Base-by-base conservation (phyloP, 2,888 invertebrate species). In the Temnothorax ravouxi region DNA sequence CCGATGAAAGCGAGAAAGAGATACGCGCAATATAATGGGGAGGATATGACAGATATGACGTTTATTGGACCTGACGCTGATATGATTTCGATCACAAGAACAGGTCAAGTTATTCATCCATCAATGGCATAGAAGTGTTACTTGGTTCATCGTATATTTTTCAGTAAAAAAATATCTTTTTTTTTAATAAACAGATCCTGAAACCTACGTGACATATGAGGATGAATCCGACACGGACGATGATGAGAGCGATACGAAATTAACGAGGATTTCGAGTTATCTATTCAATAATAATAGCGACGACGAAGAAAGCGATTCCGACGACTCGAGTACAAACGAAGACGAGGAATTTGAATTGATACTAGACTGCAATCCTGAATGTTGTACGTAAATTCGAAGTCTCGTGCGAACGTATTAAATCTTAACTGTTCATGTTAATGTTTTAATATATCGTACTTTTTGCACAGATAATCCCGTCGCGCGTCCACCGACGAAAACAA, bases 281-380 rank as follows among this genome's bases (percentile, higher is more conserved):
- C 95, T 98, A 84, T 97, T 98, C 94, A 97, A 97, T 94, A 97
- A 97, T 61, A 95, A 96, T 77, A 96, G 96, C 88, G 97, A 96
- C 61, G 95, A 95, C 0, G 95, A 95, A 83, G 95, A 94, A 18
- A 95, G 95, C 75, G 95, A 95, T 86, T 95, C 95, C 6, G 95
- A 95, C 61, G 95, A 94, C 29, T 95, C 95, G 0, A 95, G 95
- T 86, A 94, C 94, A n/a, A 94, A 94, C 66, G 95, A 95, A 67
- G 94, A 94, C 44, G 93, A 94, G 83, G 94, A 92, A 38, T 72
- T 93, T 59, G 92, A 93, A 86, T 79, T 92, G 2, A 91, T 93
- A 11, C 92, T 92, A 0, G 92, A 93, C 59, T 91, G 91, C 71
- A 92, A 91, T 62, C 87, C 87, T 0, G 92, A 94, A 83, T 84